A percentile compares a stretch with the other conserved stretches of the same genome.
Evolutionary conservation across 2,113 vertebrate species (phyloP).

Genomic region (Potamarius usumacintae): DNA sequence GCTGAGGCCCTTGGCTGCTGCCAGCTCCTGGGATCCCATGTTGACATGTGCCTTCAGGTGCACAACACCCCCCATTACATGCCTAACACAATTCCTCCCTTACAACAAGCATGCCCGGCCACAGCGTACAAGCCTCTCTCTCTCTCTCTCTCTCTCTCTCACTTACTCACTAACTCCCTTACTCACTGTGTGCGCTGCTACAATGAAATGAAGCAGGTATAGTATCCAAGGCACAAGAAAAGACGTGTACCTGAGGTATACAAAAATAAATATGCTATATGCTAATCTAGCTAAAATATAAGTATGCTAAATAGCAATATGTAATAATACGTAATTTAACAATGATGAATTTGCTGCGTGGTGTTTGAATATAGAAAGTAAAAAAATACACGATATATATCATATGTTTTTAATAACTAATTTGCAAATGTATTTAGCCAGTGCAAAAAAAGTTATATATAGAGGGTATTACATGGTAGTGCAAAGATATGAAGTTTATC

Average conservation of each 20-base stretch:
- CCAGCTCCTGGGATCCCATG: slow-evolving; percentile 56
- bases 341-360: not conserved
- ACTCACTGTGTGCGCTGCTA: not conserved
- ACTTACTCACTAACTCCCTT: not conserved
- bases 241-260: not conserved
- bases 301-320: too few species aligned
- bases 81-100: slow-evolving; percentile 52
- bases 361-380: not conserved
- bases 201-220: not conserved
- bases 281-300: too few species aligned
- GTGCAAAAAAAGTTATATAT: too few species aligned
- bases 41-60: slow-evolving; percentile 64
- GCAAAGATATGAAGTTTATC: too few species aligned
- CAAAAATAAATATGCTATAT: too few species aligned
- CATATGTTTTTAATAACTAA: too few species aligned
- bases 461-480: too few species aligned
- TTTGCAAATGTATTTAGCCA: too few species aligned
- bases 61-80: slow-evolving; percentile 58
- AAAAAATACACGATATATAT: not conserved
- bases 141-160: not conserved
- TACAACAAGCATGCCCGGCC: slow-evolving; percentile 41
- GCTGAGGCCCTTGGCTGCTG: slow-evolving; percentile 54
- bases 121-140: slow-evolving; percentile 17
- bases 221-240: not conserved
- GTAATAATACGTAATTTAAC: not conserved